Evolutionary conservation across 1,140 invertebrate species (phyloP), one percentile per base, ranked within the genome.

Genomic region (Rhagoletis pomonella): DNA sequence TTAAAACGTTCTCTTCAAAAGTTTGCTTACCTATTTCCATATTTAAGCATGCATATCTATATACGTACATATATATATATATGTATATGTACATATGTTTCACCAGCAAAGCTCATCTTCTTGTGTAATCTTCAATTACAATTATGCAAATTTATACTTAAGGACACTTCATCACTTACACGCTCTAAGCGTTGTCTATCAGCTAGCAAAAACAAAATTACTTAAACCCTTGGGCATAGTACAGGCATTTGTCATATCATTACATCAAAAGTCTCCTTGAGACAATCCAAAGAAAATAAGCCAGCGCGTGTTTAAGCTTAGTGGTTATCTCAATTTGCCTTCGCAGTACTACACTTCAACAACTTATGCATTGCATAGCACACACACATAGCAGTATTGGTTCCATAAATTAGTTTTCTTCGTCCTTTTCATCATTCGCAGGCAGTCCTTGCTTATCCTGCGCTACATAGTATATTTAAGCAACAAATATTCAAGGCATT

Each of bases 351-450:
- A 39, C 62, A 1, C 4, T 65, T 65, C 1, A 29, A 42, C 65
- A 10, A 12, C 4, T 29, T 29, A 29, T 29, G 29, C 29, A 29
- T 55, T 5, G 50, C 50, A 55, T 7, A 55, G 5, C 10, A 55
- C 50, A 55, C 1, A 55, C 1, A 55, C 50, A 55, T 17, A 7
- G 3, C 39, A 73, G 42, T 47, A 73, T 47, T 4, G n/a, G 1
- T 44, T 14, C 4, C 67, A 47, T 47, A 73, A 73, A 73, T 73
- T 44, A 73, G 42, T 73, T 29, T 73, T 73, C 67, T 47, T 47
- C 10, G 44, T 17, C 17, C 14, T n/a, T 47, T 44, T 73, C 67
- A 67, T 14, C 67, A 67, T 29, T 39, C 6, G 64, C 64, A 64
- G 62, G 2, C 2, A 64, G 62, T 39, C 6, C 50, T 55, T 55